Percentiles rank a stretch among this genome's conserved stretches.
Conservation (phyloP, 2,888 invertebrate species). For the Meteorus colon region DNA sequence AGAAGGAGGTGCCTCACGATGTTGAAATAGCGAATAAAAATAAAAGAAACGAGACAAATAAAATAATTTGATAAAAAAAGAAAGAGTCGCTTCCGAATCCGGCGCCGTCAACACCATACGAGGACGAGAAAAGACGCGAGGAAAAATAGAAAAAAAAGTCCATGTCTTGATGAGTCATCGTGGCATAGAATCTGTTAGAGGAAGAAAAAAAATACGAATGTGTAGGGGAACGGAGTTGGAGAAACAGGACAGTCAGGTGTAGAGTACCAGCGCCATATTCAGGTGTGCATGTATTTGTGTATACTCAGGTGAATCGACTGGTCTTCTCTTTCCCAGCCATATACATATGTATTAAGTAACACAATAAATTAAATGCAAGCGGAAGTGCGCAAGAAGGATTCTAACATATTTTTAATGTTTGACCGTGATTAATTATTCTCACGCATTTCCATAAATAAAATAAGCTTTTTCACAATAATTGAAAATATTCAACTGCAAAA, state of each 20-base stretch:
- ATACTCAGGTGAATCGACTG: slow-evolving; percentile 32
- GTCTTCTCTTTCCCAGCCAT: not conserved
- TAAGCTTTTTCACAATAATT: too few species aligned
- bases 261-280: slow-evolving; percentile 5
- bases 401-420: too few species aligned
- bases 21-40: not conserved
- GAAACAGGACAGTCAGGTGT: slow-evolving; percentile 31
- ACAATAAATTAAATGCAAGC: slow-evolving; percentile 5
- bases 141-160: not conserved
- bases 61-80: not conserved
- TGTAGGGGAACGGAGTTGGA: not conserved
- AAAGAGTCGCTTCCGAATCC: not conserved
- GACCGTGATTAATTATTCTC: too few species aligned
- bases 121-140: not conserved
- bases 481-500: too few species aligned
- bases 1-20: not conserved
- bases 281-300: slow-evolving; percentile 14
- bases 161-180: slow-evolving; percentile 26
- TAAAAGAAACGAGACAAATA: not conserved
- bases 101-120: not conserved
- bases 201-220: not conserved
- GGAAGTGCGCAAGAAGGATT: not conserved
- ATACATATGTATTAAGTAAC: not conserved
- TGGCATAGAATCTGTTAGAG: slow-evolving; percentile 18
- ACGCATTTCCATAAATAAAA: too few species aligned